phyloP scores from a whole-genome alignment of 64 coral and sea anemone genomes.

The Pachyseris speciosa region DNA sequence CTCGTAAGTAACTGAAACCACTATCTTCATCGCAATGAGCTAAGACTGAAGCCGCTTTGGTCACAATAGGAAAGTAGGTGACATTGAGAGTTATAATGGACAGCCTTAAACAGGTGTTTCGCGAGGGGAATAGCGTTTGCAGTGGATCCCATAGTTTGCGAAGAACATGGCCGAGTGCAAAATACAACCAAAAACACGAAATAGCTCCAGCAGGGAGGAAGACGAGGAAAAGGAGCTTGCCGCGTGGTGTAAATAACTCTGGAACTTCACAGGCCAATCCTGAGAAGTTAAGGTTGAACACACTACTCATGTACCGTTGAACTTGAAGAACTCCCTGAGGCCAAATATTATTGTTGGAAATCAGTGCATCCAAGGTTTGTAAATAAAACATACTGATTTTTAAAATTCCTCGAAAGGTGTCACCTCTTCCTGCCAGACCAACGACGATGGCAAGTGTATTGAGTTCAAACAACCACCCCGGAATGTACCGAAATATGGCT shows the following conservation, averaged over 20 bases:
- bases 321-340: slow-evolving; percentile 20
- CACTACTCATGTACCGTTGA: slow-evolving; percentile 59
- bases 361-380: slow-evolving; percentile 75
- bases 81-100: slow-evolving; percentile 65
- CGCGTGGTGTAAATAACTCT: slow-evolving; percentile 62
- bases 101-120: slow-evolving; percentile 28
- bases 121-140: slow-evolving; percentile 4
- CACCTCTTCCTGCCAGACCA: slow-evolving; percentile 57
- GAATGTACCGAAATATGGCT: slow-evolving; percentile 54
- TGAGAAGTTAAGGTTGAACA: slow-evolving; percentile 79
- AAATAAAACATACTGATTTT: slow-evolving; percentile 83
- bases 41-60: slow-evolving; percentile 45
- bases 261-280: slow-evolving; percentile 71
- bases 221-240: slow-evolving; percentile 48
- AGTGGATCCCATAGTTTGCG: background rate
- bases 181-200: slow-evolving; percentile 9
- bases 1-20: slow-evolving; percentile 5
- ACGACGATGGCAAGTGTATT: slow-evolving; percentile 57
- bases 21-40: slow-evolving; percentile 36
- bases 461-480: slow-evolving; percentile 78
- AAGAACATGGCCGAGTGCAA: background rate
- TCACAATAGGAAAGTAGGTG: slow-evolving; percentile 78
- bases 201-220: slow-evolving; percentile 58
- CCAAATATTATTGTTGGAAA: slow-evolving; percentile 63
- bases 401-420: slow-evolving; percentile 15